phyloP scores from a whole-genome alignment of 2,113 vertebrate genomes.

The Scolopax mira region DNA sequence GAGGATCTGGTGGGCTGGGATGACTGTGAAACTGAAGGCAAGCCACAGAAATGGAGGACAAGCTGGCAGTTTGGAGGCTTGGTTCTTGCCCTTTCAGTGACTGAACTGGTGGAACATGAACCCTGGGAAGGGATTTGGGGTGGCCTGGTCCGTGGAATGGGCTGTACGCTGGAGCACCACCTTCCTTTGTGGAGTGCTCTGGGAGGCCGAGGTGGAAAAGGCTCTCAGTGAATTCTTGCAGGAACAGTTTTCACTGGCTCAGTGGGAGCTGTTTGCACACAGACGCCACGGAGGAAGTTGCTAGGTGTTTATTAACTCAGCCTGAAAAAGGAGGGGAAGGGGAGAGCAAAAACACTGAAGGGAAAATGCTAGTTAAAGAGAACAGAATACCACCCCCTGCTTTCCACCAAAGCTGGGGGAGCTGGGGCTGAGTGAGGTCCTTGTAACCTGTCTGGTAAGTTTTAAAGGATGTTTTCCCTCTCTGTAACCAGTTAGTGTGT shows the following conservation, averaged over 20 bases:
- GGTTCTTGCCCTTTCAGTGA: neutral
- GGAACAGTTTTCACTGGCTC: constrained; percentile 19
- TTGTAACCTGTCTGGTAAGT: constrained; percentile 16
- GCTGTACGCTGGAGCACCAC: fast-evolving
- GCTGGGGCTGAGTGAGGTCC: neutral
- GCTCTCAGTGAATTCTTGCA: neutral
- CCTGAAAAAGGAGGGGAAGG: neutral
- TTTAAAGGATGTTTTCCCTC: constrained; percentile 46
- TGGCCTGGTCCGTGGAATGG: fast-evolving
- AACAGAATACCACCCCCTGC: neutral
- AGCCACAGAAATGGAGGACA: neutral
- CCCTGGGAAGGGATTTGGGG: neutral
- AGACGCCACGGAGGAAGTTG: neutral
- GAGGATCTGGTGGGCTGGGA: neutral
- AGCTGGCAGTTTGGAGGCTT: neutral
- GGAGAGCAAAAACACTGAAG: neutral
- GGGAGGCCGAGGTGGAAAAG: neutral
- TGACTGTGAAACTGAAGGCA: neutral
- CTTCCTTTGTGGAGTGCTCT: neutral
- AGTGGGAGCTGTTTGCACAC: constrained; percentile 50
- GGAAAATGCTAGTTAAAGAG: neutral
- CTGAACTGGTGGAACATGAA: neutral
- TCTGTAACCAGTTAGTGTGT: neutral
- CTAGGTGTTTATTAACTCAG: constrained; percentile 53
- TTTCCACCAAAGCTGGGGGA: neutral